Evolutionary conservation across 2,797 vertebrate species (phyloP).

Genomic region (Orestias chungarensis): DNA sequence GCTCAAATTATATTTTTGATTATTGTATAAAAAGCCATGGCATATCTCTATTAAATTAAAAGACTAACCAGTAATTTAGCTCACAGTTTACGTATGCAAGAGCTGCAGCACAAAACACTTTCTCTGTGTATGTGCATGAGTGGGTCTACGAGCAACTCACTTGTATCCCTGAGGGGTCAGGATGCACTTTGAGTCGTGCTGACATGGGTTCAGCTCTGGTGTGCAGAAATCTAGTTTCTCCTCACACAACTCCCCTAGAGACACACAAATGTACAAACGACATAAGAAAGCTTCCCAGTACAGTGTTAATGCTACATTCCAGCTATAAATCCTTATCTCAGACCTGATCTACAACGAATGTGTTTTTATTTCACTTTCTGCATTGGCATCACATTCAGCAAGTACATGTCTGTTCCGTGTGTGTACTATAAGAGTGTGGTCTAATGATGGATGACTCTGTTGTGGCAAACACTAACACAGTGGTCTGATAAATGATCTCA

Average conservation of each 20-base stretch:
- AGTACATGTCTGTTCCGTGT: slow-evolving; percentile 12
- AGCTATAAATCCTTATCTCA: slow-evolving; percentile 19
- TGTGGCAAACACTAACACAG: slow-evolving; percentile 51
- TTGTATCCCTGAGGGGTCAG: slow-evolving; percentile 90
- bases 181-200: slow-evolving; percentile 97
- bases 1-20: not conserved
- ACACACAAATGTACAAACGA: slow-evolving; percentile 62
- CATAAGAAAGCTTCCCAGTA: slow-evolving; percentile 22
- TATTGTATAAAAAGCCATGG: not conserved
- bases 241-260: slow-evolving; percentile 93
- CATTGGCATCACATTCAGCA: slow-evolving; percentile 8
- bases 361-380: not conserved
- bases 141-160: slow-evolving; percentile 79
- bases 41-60: slow-evolving; percentile 22
- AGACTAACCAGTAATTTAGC: slow-evolving; percentile 37
- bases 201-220: slow-evolving; percentile 93
- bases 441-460: slow-evolving; percentile 70
- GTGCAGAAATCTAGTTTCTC: slow-evolving; percentile 97
- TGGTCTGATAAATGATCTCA: slow-evolving; percentile 73
- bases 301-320: slow-evolving; percentile 13
- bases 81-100: slow-evolving; percentile 22
- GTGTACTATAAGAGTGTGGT: slow-evolving; percentile 19
- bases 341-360: slow-evolving; percentile 4
- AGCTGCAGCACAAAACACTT: slow-evolving; percentile 11
- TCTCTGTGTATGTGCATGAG: slow-evolving; percentile 5